phyloP scores from a whole-genome alignment of 2,113 vertebrate species.

The Baryphthengus martii region DNA sequence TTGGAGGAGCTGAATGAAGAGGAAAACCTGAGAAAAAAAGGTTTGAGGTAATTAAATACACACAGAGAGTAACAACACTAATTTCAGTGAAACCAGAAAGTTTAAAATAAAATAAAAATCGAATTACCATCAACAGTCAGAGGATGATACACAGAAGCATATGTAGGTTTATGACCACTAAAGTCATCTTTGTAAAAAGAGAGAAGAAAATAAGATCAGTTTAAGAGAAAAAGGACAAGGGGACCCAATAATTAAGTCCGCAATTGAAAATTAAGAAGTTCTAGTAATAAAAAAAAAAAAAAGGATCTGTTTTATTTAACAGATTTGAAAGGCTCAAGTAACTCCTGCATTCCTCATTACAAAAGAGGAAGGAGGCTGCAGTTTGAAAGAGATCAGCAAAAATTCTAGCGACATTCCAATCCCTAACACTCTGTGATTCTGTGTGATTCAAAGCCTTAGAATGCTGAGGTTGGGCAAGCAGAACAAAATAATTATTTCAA shows the following conservation, averaged over 20 bases:
- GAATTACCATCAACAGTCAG: slow-evolving; percentile 50
- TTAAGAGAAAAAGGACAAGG: neutral
- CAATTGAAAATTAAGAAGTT: neutral
- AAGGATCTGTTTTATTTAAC: neutral
- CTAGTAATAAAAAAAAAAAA: neutral
- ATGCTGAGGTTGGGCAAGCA: neutral
- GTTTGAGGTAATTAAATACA: neutral
- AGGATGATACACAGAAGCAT: slow-evolving; percentile 39
- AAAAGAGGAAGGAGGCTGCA: neutral
- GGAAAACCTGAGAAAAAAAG: slow-evolving; percentile 55
- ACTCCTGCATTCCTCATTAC: neutral
- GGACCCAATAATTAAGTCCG: neutral
- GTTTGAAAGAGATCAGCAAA: neutral
- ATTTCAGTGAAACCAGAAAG: neutral
- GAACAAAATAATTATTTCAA: neutral
- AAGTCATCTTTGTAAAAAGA: slow-evolving; percentile 40
- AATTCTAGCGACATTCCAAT: neutral
- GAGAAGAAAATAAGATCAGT: slow-evolving; percentile 32
- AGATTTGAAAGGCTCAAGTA: neutral
- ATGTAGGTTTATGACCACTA: slow-evolving; percentile 26
- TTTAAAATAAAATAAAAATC: neutral
- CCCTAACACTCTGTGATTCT: too few species aligned
- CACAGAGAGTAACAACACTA: neutral
- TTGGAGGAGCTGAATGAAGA: slow-evolving; percentile 75
- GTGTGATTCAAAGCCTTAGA: neutral